These are phyloP conservation scores for Parapristionchus giblindavisi DNA, from an alignment of 2,888 invertebrate genomes.

Conservation along the genomic window DNA sequence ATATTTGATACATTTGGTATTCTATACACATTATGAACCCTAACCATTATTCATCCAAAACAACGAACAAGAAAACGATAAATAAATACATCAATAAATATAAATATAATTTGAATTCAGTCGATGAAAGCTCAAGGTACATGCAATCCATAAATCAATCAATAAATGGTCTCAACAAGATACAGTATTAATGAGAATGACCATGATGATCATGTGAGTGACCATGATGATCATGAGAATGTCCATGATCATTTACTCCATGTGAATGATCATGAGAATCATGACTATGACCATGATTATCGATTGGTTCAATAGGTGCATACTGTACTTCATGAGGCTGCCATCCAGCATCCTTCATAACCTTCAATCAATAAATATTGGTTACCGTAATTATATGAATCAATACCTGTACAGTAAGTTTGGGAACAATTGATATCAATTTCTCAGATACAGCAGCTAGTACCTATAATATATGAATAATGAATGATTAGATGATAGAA, in stretches of 20 bases:
- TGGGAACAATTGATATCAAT: constrained; percentile 74
- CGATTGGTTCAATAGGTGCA: constrained; percentile 36
- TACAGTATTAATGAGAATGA: constrained; percentile 43
- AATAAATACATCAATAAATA: too few species aligned
- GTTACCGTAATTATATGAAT: not conserved
- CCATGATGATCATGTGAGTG: constrained; percentile 43
- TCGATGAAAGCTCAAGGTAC: too few species aligned
- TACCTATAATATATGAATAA: constrained; percentile 71
- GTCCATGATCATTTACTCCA: constrained; percentile 42
- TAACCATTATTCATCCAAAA: too few species aligned
- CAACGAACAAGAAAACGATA: too few species aligned
- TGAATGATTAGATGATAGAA: too few species aligned
- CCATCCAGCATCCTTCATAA: constrained; percentile 58
- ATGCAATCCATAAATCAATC: too few species aligned
- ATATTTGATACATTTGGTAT: too few species aligned
- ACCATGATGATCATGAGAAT: constrained; percentile 47
- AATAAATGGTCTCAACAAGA: too few species aligned
- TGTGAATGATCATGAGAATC: constrained; percentile 41
- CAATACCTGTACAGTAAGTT: constrained; percentile 75
- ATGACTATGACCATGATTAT: constrained; percentile 39
- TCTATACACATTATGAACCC: too few species aligned
- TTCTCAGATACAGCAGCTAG: constrained; percentile 76
- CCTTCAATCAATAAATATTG: constrained; percentile 33
- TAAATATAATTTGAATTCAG: too few species aligned
- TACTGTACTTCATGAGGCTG: constrained; percentile 45